Conservation (phyloP, 2,113 vertebrate genomes). For the Daubentonia madagascariensis region DNA sequence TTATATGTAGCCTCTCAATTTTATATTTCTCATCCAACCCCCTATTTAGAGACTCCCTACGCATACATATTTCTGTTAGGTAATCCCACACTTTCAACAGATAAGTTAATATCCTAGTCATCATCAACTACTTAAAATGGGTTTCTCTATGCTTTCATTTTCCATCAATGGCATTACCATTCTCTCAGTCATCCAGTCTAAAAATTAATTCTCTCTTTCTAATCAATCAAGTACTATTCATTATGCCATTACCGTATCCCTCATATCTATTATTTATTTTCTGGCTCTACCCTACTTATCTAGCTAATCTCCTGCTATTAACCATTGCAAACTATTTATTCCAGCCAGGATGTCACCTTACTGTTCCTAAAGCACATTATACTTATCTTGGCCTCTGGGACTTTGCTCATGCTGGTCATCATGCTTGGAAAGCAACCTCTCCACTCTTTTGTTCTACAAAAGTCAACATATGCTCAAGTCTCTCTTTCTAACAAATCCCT, state of each 20-base stretch:
- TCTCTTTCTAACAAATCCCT: slow-evolving; percentile 19
- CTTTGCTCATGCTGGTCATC: neutral
- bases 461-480: neutral
- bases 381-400: neutral
- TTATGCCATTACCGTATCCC: neutral
- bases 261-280: slow-evolving; percentile 33
- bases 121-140: slow-evolving; percentile 16
- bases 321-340: slow-evolving; percentile 35
- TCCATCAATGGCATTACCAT: neutral
- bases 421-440: neutral
- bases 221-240: slow-evolving; percentile 6
- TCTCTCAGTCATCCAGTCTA: neutral
- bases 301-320: slow-evolving; percentile 22
- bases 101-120: slow-evolving; percentile 20
- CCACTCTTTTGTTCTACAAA: slow-evolving; percentile 16
- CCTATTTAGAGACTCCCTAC: neutral
- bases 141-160: slow-evolving; percentile 5
- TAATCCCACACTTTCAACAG: slow-evolving; percentile 28
- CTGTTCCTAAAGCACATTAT: slow-evolving; percentile 2
- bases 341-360: neutral
- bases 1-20: neutral
- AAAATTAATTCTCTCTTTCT: slow-evolving; percentile 18
- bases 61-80: slow-evolving; percentile 26
- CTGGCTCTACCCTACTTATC: neutral
- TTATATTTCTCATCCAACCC: neutral